Evolutionary conservation across 2,113 vertebrate genomes (phyloP), one percentile per base, ranked within the genome.

Genomic region (Oreocharis arfaki): DNA sequence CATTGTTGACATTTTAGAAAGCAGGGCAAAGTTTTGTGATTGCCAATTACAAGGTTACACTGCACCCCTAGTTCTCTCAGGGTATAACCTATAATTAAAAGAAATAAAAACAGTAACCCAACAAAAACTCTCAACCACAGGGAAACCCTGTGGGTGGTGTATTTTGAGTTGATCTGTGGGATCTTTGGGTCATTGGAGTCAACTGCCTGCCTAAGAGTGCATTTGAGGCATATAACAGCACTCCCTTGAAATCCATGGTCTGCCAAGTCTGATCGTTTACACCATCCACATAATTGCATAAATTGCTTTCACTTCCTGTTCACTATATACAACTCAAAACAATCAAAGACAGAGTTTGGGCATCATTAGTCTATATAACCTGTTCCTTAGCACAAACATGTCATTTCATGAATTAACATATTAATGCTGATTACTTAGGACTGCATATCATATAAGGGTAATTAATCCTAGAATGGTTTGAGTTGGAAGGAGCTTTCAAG

Each of bases 241-340:
- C 22, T 87, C 16, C 18, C 61, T 55, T 2, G 2, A 81, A 93
- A 78, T 21, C 26, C 81, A 59, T 10, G 10, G 47, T 61, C 94
- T 97, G 94, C 95, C 96, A 96, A 35, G 23, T 90, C 69, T 46
- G 55, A 95, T 97, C 0, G 2, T 67, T 77, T 73, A 65, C 26
- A 78, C 4, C 1, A 50, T 76, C 59, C 85, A 91, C 69, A 95
- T 97, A 95, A 96, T 95, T 82, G 93, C 61, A 84, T 67, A 97
- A 95, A 97, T 95, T 97, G 93, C 93, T 91, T 96, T 97, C 88
- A 52, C 28, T 59, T 94, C 26, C 26, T 78, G 27, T 86, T 77
- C 30, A 8, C 12, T 80, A 7, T 10, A 41, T 55, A 32, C 24
- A 84, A n/a, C 41, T 60, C 64, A 91, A 91, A 90, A 63, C 26